phyloP scores from a whole-genome alignment of 2,888 invertebrate species.

The Ichneumoninae sp. region DNA sequence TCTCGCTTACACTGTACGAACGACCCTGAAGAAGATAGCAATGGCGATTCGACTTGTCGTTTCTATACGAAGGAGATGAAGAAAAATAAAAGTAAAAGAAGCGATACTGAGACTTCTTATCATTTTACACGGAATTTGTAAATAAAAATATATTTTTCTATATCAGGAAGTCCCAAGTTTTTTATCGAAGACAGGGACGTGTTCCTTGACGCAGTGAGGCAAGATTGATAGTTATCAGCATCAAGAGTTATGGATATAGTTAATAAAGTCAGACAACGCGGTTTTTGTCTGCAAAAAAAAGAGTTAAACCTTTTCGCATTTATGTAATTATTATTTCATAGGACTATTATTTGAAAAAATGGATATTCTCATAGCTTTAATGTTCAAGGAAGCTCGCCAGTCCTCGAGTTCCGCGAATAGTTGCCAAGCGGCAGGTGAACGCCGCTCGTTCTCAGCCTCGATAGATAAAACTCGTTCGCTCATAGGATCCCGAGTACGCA shows the following conservation, averaged over 20 bases:
- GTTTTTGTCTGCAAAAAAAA: not conserved
- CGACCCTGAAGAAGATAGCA: not conserved
- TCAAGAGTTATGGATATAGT: not conserved
- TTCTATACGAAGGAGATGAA: not conserved
- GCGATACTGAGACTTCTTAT: not conserved
- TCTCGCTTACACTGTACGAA: conserved; percentile 7
- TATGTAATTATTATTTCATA: conserved; percentile 3
- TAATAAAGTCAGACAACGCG: not conserved
- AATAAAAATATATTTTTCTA: not conserved
- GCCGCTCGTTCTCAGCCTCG: conserved; percentile 45
- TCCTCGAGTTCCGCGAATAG: conserved; percentile 27
- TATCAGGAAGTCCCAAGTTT: not conserved
- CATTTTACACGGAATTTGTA: not conserved
- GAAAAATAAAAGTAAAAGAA: not conserved
- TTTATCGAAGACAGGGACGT: not conserved
- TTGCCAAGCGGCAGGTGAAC: conserved; percentile 29
- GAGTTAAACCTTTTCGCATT: not conserved
- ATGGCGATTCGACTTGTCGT: not conserved
- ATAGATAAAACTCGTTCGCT: conserved; percentile 58
- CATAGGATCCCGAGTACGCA: conserved; percentile 24
- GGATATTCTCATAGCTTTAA: conserved; percentile 1
- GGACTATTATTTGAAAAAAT: not conserved
- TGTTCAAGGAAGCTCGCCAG: conserved; percentile 23
- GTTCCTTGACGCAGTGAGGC: not conserved
- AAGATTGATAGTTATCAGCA: not conserved